Evolutionary conservation across 92 coral and sea anemone species (phyloP), one percentile per base, ranked within the genome.

Genomic region (Palythoa grandiflora): DNA sequence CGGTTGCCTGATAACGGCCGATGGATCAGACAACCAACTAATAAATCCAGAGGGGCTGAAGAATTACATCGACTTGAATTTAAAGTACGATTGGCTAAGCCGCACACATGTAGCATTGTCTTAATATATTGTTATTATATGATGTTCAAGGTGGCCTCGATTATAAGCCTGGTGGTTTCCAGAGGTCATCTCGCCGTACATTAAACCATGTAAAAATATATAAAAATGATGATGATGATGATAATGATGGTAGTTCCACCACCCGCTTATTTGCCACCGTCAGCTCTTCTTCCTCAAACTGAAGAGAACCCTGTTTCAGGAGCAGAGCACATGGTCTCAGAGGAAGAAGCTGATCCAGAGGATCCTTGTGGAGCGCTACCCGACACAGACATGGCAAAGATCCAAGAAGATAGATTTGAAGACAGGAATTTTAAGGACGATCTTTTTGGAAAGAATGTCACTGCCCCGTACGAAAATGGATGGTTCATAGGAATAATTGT

Each of bases 241-340:
- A 28, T 28, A 28, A 28, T 28, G 28, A 28, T 28, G 28, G 78
- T 71, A 71, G 88, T 71, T 70, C 87, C 88, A 84, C 88, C 53
- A 66, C 78, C 87, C 48, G 61, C 87, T 83, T 83, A 57, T 83
- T 48, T 39, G 21, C 87, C 87, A 47, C 76, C 76, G 75, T 83
- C 77, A 83, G 87, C 87, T 66, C 71, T 72, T 83, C 87, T 68
- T 83, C 78, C 68, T 84, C 78, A 80, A 83, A 83, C 37, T 83
- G 78, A 83, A 51, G 77, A 83, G 78, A 83, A 68, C 70, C 87
- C 87, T 83, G 87, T 83, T 66, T 83, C 77, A 68, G 87, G 87
- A 83, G 87, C 75, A 83, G 87, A 83, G 70, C 70, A 63, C 70
- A 19, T 63, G 70, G 70, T 63, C 70, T 63, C 36, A 63, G 70